A percentile compares a stretch with the other conserved stretches of the same genome.
These are phyloP conservation scores for Serinus canaria DNA, from an alignment of 2,113 vertebrate genomes.

Conservation along the genomic window DNA sequence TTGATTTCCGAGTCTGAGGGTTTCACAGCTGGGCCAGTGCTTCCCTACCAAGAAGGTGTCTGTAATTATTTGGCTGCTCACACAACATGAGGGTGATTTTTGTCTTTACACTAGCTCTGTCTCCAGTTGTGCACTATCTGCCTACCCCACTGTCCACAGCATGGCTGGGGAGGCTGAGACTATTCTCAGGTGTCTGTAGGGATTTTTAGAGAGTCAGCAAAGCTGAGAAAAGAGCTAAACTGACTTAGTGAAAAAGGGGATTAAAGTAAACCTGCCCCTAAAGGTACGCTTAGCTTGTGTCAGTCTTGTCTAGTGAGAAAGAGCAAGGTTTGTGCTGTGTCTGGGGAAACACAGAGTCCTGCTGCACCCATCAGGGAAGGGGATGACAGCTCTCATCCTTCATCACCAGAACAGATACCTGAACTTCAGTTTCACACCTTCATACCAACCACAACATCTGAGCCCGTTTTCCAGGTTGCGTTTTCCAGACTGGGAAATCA, in stretches of 20 bases:
- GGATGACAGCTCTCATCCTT: not conserved
- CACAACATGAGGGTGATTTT: not conserved
- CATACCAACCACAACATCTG: accelerated
- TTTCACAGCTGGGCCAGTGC: not conserved
- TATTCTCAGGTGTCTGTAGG: not conserved
- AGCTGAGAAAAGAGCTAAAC: not conserved
- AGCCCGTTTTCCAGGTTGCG: not conserved
- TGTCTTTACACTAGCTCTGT: not conserved
- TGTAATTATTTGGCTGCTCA: not conserved
- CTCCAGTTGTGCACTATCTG: not conserved
- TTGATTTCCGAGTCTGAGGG: not conserved
- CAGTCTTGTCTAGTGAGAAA: not conserved
- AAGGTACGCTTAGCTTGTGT: not conserved
- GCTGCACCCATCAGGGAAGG: not conserved
- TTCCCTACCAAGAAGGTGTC: not conserved
- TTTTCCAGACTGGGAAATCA: not conserved
- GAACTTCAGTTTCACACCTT: not conserved
- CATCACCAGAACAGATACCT: not conserved
- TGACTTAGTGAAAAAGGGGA: accelerated
- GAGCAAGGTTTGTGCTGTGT: not conserved
- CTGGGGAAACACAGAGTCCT: not conserved
- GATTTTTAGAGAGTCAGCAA: not conserved
- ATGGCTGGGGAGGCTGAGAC: not conserved
- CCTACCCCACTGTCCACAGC: accelerated
- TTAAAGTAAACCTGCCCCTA: not conserved